Percentiles rank a stretch among this genome's conserved stretches.
These are phyloP conservation scores for Electrona antarctica DNA, from an alignment of 2,113 vertebrate species.

Conservation along the genomic window DNA sequence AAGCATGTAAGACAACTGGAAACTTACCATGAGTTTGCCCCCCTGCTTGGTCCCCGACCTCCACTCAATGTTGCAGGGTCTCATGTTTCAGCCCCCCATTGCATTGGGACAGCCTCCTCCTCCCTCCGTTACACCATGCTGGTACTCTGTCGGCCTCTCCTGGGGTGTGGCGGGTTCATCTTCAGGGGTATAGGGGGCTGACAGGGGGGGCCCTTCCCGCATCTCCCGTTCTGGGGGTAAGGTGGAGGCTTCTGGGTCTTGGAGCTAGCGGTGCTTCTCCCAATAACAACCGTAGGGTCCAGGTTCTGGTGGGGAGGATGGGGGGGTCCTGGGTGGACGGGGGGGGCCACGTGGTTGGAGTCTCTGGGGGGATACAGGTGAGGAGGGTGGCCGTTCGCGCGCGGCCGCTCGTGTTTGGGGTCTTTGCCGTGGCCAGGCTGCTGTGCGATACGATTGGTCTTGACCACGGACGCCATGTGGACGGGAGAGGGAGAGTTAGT, in stretches of 20 bases:
- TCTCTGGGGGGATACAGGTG: constrained; percentile 38
- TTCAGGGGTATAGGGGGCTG: constrained; percentile 42
- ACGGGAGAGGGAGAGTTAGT: constrained; percentile 70
- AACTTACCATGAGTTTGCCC: constrained; percentile 62
- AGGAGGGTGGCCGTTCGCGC: constrained; percentile 66
- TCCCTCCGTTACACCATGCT: constrained; percentile 73
- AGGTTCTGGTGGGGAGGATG: constrained; percentile 32
- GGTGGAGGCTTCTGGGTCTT: constrained; percentile 75
- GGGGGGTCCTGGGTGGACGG: constrained; percentile 34
- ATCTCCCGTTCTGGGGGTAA: constrained; percentile 74
- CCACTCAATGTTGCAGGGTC: constrained; percentile 62
- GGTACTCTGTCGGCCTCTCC: constrained; percentile 67
- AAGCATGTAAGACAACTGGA: background rate
- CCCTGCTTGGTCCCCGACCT: constrained; percentile 63
- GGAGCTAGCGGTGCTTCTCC: constrained; percentile 48
- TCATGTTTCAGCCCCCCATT: constrained; percentile 66
- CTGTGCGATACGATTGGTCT: constrained; percentile 62
- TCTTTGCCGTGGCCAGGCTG: constrained; percentile 43
- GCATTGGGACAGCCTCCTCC: constrained; percentile 51
- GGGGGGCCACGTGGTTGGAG: constrained; percentile 38
- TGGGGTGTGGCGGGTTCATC: constrained; percentile 52
- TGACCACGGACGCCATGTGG: constrained; percentile 67
- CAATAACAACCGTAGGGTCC: constrained; percentile 52
- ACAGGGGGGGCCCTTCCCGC: constrained; percentile 51
- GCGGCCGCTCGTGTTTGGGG: constrained; percentile 22